These are phyloP conservation scores for Pterobdella sp. DNA, from an alignment of 2,888 invertebrate species.

Conservation along the genomic window DNA sequence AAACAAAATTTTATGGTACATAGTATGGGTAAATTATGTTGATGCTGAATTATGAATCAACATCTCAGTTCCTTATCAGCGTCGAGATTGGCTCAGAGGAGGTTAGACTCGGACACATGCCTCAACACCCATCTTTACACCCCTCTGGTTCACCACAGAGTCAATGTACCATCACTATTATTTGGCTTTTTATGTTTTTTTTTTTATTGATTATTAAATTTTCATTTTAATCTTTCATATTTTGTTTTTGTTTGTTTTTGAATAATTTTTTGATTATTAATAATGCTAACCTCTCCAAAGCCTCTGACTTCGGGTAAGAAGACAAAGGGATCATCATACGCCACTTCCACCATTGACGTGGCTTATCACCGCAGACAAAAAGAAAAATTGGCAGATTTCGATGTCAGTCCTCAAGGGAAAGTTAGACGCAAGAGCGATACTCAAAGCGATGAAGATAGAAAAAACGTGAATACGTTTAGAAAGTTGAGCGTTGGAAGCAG, in stretches of 20 bases:
- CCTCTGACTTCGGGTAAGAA: neutral
- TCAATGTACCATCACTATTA: neutral
- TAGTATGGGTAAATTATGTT: too few relatives aligned
- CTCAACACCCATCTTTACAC: neutral
- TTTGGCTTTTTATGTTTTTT: neutral
- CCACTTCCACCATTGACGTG: constrained; percentile 11
- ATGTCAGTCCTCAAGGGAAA: too few relatives aligned
- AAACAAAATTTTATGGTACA: too few relatives aligned
- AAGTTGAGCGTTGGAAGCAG: neutral
- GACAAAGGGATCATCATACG: neutral
- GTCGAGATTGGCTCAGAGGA: neutral
- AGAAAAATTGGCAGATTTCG: too few relatives aligned
- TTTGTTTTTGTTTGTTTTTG: neutral
- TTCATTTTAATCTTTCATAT: neutral
- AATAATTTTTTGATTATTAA: neutral
- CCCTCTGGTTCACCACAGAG: too few relatives aligned
- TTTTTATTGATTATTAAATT: neutral
- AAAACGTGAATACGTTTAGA: neutral
- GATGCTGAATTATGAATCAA: too few relatives aligned
- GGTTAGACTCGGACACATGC: constrained; percentile 1
- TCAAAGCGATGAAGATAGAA: neutral
- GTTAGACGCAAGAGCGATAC: too few relatives aligned
- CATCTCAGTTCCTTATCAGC: neutral
- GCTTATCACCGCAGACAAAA: neutral
- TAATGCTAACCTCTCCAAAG: neutral